Evolutionary conservation across 2,797 vertebrate species (phyloP).

Genomic region (Hypotaenidia okinawae): DNA sequence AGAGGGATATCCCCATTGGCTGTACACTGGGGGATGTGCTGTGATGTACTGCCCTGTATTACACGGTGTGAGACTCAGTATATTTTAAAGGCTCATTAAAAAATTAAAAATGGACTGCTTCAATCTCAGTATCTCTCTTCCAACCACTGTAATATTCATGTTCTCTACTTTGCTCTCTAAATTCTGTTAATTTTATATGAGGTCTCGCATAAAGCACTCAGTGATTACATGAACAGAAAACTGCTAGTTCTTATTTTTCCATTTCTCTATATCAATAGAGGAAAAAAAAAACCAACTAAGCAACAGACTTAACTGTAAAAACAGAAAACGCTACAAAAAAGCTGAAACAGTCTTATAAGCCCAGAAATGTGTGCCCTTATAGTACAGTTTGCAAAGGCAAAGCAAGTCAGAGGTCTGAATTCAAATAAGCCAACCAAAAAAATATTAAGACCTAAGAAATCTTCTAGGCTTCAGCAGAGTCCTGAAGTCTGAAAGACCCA

Average conservation of each 20-base stretch:
- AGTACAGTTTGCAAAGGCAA: not conserved
- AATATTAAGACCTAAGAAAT: not conserved
- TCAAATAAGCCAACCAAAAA: not conserved
- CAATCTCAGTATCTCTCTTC: not conserved
- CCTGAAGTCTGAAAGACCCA: not conserved
- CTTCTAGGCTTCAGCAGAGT: not conserved
- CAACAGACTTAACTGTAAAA: not conserved
- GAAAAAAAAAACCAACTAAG: not conserved
- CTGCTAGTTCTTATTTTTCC: not conserved
- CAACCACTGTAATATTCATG: constrained; percentile 34
- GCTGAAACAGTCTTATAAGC: not conserved
- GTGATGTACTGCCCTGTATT: not conserved
- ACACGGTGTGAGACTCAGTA: not conserved
- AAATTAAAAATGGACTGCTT: not conserved
- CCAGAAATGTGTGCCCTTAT: not conserved
- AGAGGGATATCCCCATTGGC: not conserved
- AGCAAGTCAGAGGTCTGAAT: not conserved
- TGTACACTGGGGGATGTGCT: not conserved
- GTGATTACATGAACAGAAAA: not conserved
- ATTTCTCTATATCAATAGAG: not conserved
- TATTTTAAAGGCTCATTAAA: constrained; percentile 8
- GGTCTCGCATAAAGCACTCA: constrained; percentile 16
- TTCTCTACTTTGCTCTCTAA: constrained; percentile 42
- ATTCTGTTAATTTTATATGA: constrained; percentile 59
- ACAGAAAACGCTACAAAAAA: not conserved